phyloP scores from a whole-genome alignment of 1,140 invertebrate genomes.

The Aphelinus atriplicis region DNA sequence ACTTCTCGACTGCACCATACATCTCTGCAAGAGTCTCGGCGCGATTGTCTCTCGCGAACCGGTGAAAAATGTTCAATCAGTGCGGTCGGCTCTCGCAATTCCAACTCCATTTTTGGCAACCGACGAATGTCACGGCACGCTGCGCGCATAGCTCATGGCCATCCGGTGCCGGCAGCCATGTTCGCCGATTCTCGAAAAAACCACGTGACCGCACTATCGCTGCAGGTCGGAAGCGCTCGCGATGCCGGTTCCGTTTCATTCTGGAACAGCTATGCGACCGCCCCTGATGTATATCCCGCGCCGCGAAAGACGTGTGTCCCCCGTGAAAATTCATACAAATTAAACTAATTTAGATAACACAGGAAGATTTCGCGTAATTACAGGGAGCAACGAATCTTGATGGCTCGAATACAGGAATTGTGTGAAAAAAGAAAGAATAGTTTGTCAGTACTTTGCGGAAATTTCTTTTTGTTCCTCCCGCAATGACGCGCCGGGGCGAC shows the following conservation, averaged over 20 bases:
- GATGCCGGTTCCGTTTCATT: too few species aligned
- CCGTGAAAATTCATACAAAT: slow-evolving; percentile 5
- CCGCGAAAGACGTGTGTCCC: slow-evolving; percentile 8
- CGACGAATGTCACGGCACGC: slow-evolving; percentile 4
- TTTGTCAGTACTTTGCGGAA: not conserved
- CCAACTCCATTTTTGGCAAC: slow-evolving; percentile 30
- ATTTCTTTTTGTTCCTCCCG: too few species aligned
- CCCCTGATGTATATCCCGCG: not conserved
- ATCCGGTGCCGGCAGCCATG: not conserved
- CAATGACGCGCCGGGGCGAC: too few species aligned
- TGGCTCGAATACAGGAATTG: not conserved
- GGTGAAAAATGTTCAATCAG: slow-evolving; percentile 26
- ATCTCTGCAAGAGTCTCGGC: not conserved
- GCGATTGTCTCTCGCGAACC: slow-evolving; percentile 13
- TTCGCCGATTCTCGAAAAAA: too few species aligned
- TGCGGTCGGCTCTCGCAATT: slow-evolving; percentile 1
- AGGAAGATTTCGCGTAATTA: too few species aligned
- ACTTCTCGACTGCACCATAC: slow-evolving; percentile 3
- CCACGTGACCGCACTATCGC: too few species aligned
- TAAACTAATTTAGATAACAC: slow-evolving; percentile 2
- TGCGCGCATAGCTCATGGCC: not conserved
- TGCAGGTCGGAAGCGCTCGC: too few species aligned
- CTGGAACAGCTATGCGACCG: too few species aligned
- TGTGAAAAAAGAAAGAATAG: not conserved
- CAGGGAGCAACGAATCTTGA: not conserved